Conservation (phyloP, 2,888 invertebrate genomes). For the Chloroclystis v-ata region DNA sequence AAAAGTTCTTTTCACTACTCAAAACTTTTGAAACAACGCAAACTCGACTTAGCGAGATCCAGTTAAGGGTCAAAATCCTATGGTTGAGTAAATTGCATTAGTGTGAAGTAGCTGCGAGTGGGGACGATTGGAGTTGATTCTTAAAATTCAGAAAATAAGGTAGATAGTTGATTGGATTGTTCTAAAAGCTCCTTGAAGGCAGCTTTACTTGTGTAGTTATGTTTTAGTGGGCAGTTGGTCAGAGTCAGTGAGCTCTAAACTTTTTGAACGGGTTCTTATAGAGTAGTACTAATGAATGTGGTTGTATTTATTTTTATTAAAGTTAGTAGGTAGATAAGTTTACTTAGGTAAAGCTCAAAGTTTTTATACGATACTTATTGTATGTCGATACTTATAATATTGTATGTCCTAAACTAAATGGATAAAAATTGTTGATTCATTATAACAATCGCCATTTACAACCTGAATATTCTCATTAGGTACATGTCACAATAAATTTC, state of each 20-base stretch:
- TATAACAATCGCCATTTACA: too few species aligned
- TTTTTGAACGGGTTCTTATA: slow-evolving; percentile 28
- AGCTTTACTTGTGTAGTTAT: slow-evolving; percentile 52
- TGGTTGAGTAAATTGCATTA: slow-evolving; percentile 43
- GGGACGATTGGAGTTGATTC: slow-evolving; percentile 26
- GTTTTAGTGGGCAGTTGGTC: slow-evolving; percentile 70
- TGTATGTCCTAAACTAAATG: too few species aligned
- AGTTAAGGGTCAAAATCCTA: slow-evolving; percentile 29
- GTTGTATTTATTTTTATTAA: background rate
- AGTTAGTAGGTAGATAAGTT: too few species aligned
- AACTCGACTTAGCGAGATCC: background rate
- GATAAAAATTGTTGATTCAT: too few species aligned
- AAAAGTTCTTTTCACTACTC: slow-evolving; percentile 55
- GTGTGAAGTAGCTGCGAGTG: slow-evolving; percentile 43
- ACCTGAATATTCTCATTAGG: too few species aligned
- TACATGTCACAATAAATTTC: too few species aligned
- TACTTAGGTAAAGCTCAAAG: too few species aligned
- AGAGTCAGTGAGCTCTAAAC: slow-evolving; percentile 52
- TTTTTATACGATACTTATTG: too few species aligned
- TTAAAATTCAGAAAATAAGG: slow-evolving; percentile 11
- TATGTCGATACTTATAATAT: too few species aligned
- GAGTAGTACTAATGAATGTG: too few species aligned
- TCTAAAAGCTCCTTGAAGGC: slow-evolving; percentile 47
- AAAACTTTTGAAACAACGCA: slow-evolving; percentile 23
- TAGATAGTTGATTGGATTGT: slow-evolving; percentile 23